Percentiles rank a stretch among this genome's conserved stretches.
Conservation (phyloP, 2,797 vertebrate genomes). For the Crenuchus spilurus region DNA sequence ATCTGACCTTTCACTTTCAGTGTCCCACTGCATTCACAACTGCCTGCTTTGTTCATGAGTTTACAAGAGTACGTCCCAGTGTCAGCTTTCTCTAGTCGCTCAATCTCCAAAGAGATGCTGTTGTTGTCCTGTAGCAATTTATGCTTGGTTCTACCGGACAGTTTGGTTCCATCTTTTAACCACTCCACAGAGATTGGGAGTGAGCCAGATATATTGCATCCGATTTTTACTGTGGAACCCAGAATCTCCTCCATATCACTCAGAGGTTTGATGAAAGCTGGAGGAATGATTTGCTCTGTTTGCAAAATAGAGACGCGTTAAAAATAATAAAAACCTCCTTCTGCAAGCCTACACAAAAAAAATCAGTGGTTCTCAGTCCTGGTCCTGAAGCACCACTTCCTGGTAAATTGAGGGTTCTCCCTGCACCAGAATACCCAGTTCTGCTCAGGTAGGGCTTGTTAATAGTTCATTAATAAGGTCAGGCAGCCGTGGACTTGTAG, state of each 20-base stretch:
- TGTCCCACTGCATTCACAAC: conserved; percentile 85
- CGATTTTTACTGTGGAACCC: conserved; percentile 89
- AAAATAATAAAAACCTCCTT: conserved; percentile 15
- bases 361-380: too few species aligned
- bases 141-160: conserved; percentile 88
- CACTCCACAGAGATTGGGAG: conserved; percentile 92
- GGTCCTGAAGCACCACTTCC: too few species aligned
- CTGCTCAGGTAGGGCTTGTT: too few species aligned
- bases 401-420: too few species aligned
- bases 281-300: conserved; percentile 93
- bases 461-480: too few species aligned
- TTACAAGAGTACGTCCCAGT: conserved; percentile 90
- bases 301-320: conserved; percentile 50
- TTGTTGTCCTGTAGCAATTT: conserved; percentile 92
- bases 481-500: too few species aligned
- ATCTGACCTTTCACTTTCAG: conserved; percentile 80
- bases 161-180: conserved; percentile 90
- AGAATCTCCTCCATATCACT: conserved; percentile 88
- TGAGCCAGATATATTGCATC: conserved; percentile 93
- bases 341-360: too few species aligned
- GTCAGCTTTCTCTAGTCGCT: conserved; percentile 87
- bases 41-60: conserved; percentile 90
- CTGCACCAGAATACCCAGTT: too few species aligned
- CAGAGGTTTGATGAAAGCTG: conserved; percentile 92
- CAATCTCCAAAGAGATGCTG: conserved; percentile 84